Base-by-base conservation (phyloP, 2,888 invertebrate species). In the Drosophila quasianomalipes region DNA sequence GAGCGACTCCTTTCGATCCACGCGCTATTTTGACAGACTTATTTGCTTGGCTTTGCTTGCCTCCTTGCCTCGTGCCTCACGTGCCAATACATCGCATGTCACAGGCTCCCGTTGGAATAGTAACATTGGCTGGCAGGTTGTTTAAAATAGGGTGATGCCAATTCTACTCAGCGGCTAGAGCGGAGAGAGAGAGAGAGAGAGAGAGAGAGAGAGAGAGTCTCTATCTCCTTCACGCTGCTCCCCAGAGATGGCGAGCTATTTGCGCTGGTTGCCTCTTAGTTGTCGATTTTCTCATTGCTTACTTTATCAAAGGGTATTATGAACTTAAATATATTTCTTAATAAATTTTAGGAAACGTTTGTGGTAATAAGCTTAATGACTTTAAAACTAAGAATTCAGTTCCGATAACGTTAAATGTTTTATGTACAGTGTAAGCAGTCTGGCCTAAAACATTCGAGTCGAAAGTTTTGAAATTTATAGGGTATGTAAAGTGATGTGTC, bases 1-100 rank as follows among this genome's bases (percentile, higher is more conserved):
- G 85, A 83, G 72, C 73, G 74, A 76, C 64, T 71, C 49, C 47
- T 30, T 66, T 66, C 71, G 69, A 69, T 63, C 76, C 69, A 61
- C 22, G 35, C 72, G 30, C 58, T 51, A 71, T 70, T 79, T 60
- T 70, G 69, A 72, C 69, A 72, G 75, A 76, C 69, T 70, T 75
- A 79, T 68, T 79, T 66, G 69, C 66, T 47, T 51, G 70, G 31
- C 66, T 31, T 52, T 39, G 16, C 28, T 26, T 55, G 47, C 47
- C 47, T 28, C 14, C 37, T 39, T 65, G 35, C 9, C 28, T 19
- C 19, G 12, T 33, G 44, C 54, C 41, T 41, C 65, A 60, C 58
- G 44, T 52, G 77, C 70, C 61, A 75, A 51, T 52, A 57, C 57
- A 62, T 30, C 26, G 62, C 39, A 51, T 67, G 76, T 67, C 70